phyloP scores from a whole-genome alignment of 2,888 invertebrate genomes.

The Philonicus albiceps region DNA sequence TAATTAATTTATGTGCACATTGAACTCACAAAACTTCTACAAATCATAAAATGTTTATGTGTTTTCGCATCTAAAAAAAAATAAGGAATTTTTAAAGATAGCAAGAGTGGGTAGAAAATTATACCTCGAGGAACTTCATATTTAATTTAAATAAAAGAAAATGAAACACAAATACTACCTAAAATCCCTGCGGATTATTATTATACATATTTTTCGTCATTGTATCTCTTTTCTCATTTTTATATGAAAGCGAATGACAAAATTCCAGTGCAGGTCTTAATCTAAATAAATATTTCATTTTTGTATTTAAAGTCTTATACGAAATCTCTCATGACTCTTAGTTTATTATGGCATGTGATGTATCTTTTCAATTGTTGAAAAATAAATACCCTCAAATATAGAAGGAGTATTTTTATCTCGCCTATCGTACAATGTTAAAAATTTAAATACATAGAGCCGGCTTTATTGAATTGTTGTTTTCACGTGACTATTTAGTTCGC shows the following conservation, averaged over 20 bases:
- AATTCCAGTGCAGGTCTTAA: not conserved
- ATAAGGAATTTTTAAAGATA: too few relatives aligned
- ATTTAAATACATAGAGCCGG: not conserved
- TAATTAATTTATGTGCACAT: not conserved
- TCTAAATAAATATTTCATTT: not conserved
- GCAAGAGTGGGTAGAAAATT: not conserved
- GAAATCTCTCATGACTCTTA: not conserved
- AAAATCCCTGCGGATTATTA: not conserved
- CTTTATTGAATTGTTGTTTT: not conserved
- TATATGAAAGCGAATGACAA: not conserved
- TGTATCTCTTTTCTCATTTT: not conserved
- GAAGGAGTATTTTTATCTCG: slow-evolving; percentile 7
- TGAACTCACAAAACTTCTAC: not conserved
- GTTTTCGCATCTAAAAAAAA: too few relatives aligned
- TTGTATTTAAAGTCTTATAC: not conserved
- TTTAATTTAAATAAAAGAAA: not conserved
- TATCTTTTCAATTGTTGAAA: not conserved
- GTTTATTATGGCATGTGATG: not conserved
- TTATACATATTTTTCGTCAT: not conserved
- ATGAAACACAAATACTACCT: not conserved
- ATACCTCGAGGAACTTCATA: not conserved
- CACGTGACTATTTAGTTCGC: slow-evolving; percentile 4
- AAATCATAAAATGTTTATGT: not conserved
- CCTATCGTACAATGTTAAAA: not conserved
- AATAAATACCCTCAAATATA: not conserved